These are phyloP conservation scores for Napeogenes sylphis DNA, from an alignment of 2,888 invertebrate genomes.

Conservation along the genomic window DNA sequence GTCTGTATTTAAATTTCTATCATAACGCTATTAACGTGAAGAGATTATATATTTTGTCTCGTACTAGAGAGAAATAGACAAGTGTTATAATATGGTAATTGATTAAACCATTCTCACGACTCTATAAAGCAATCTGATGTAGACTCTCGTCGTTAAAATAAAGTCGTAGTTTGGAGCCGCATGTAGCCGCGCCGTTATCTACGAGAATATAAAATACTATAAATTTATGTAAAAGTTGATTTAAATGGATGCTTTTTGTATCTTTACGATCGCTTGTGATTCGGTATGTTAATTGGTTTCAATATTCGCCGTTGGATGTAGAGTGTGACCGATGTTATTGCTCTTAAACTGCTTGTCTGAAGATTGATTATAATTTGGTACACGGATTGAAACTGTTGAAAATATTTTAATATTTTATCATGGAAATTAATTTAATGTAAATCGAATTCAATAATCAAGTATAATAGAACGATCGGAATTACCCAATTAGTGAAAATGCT, in stretches of 20 bases:
- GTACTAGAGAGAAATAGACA: too few relatives aligned
- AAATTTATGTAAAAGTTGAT: constrained; percentile 5
- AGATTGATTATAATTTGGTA: constrained; percentile 6
- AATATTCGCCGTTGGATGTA: constrained; percentile 18
- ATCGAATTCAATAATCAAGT: neutral
- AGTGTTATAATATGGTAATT: neutral
- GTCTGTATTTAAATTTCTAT: too few relatives aligned
- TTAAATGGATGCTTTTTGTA: constrained; percentile 6
- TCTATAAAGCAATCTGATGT: neutral
- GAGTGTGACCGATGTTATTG: constrained; percentile 29
- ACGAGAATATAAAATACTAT: constrained; percentile 4
- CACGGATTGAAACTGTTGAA: constrained; percentile 1
- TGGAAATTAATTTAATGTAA: neutral
- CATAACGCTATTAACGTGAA: too few relatives aligned
- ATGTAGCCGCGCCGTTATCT: neutral
- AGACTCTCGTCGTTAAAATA: constrained; percentile 1
- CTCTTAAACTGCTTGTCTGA: constrained; percentile 15
- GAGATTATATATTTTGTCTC: too few relatives aligned
- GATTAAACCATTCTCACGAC: constrained; percentile 1
- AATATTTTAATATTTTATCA: neutral
- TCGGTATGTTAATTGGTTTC: constrained; percentile 25
- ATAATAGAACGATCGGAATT: neutral
- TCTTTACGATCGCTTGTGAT: constrained; percentile 4
- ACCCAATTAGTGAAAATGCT: neutral
- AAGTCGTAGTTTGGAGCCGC: neutral